Percentiles rank a stretch among this genome's conserved stretches.
These are phyloP conservation scores for Cheilosia variabilis DNA, from an alignment of 2,888 invertebrate genomes.

Conservation along the genomic window DNA sequence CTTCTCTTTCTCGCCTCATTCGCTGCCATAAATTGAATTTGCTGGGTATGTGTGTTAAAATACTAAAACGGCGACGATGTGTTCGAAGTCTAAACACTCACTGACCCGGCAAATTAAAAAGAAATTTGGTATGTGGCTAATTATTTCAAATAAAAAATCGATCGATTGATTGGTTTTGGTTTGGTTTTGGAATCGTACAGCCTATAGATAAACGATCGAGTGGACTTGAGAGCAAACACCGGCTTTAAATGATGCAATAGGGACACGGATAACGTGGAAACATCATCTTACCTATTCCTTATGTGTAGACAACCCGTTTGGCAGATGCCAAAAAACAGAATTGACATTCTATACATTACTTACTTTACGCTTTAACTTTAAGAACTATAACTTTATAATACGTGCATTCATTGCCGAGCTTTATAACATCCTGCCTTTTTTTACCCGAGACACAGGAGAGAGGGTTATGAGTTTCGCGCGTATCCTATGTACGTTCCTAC, in stretches of 20 bases:
- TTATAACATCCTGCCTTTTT: background rate
- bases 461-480: too few relatives aligned
- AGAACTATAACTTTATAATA: background rate
- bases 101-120: constrained; percentile 22
- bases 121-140: background rate
- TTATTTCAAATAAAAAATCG: constrained; percentile 2
- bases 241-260: constrained; percentile 34
- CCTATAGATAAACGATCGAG: background rate
- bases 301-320: background rate
- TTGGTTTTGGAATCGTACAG: constrained; percentile 14
- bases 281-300: constrained; percentile 1
- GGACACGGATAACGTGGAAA: background rate
- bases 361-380: constrained; percentile 9
- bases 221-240: background rate
- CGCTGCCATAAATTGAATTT: constrained; percentile 26
- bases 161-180: constrained; percentile 23
- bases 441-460: too few relatives aligned
- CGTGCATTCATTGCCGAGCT: background rate
- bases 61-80: background rate
- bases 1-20: constrained; percentile 16
- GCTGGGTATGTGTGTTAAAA: background rate
- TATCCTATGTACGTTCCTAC: too few relatives aligned
- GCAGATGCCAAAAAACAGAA: constrained; percentile 31
- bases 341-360: constrained; percentile 1
- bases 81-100: background rate